Evolutionary conservation across 30 jellyfish, hydroid and myxozoan species (phyloP).

Genomic region (Cassiopea andromeda): DNA sequence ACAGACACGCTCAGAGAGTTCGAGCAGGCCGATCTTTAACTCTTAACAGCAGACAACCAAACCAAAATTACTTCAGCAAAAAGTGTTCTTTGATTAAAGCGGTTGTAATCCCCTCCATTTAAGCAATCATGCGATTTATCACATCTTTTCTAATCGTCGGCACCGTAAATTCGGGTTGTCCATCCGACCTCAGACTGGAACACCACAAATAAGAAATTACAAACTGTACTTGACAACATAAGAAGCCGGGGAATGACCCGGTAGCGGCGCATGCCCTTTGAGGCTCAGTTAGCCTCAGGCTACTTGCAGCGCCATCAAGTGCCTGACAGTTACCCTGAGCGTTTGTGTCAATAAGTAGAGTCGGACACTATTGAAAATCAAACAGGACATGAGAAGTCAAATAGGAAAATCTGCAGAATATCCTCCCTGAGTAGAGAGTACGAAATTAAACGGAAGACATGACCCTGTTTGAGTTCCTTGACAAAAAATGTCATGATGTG

Average conservation of each 20-base stretch:
- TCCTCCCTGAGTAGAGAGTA: not conserved
- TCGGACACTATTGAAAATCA: not conserved
- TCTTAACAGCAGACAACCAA: slow-evolving; percentile 30
- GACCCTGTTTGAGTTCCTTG: too few species aligned
- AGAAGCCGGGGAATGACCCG: slow-evolving; percentile 48
- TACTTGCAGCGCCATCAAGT: not conserved
- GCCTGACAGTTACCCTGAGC: not conserved
- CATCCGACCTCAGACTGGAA: slow-evolving; percentile 50
- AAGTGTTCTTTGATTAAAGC: slow-evolving; percentile 35
- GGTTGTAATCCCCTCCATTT: slow-evolving; percentile 46
- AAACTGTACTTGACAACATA: slow-evolving; percentile 36
- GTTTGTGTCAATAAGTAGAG: not conserved
- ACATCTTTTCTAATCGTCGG: slow-evolving; percentile 65
- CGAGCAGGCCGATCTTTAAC: not conserved
- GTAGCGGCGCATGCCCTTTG: slow-evolving; percentile 19
- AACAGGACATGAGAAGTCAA: slow-evolving; percentile 5
- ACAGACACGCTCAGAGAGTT: slow-evolving; percentile 32
- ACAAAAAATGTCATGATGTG: not conserved
- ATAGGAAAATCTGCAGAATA: not conserved
- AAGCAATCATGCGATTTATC: slow-evolving; percentile 55
- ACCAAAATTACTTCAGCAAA: slow-evolving; percentile 43
- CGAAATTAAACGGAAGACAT: not conserved
- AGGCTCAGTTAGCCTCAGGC: slow-evolving; percentile 44
- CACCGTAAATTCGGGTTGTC: slow-evolving; percentile 46
- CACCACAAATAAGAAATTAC: slow-evolving; percentile 27